Evolutionary conservation across 2,113 vertebrate genomes (phyloP).

Genomic region (Silurus glanis): DNA sequence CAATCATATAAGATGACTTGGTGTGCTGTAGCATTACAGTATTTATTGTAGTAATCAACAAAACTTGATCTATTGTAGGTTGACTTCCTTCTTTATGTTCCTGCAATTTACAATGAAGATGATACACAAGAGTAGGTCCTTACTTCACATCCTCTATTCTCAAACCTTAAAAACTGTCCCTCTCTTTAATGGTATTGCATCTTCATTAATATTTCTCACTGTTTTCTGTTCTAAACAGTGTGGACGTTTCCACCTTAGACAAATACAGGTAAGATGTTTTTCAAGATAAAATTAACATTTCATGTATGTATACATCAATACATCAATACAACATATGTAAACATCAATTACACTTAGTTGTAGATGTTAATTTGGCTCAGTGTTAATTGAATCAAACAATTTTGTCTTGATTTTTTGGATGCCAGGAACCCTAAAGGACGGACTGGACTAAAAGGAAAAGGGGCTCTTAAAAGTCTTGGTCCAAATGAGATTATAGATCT

Average conservation of each 20-base stretch:
- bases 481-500: constrained; percentile 82
- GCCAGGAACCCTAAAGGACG: constrained; percentile 88
- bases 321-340: not conserved
- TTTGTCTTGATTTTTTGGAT: not conserved
- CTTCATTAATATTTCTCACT: not conserved
- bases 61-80: constrained; percentile 65
- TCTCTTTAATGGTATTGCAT: not conserved
- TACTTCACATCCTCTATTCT: not conserved
- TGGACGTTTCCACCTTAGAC: constrained; percentile 51
- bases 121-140: constrained; percentile 58
- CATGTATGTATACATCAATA: too few species aligned
- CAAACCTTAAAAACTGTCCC: not conserved
- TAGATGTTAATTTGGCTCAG: not conserved
- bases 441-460: constrained; percentile 83
- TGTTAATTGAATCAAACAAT: not conserved
- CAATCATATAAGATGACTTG: too few species aligned
- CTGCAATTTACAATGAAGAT: constrained; percentile 66
- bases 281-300: not conserved
- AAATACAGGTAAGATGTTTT: constrained; percentile 63
- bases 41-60: not conserved
- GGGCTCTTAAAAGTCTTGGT: constrained; percentile 79
- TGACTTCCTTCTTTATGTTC: constrained; percentile 78
- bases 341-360: not conserved
- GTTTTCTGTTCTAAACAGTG: constrained; percentile 51
- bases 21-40: too few species aligned